Conservation (phyloP, 2,888 invertebrate genomes). For the Nomada fucata region DNA sequence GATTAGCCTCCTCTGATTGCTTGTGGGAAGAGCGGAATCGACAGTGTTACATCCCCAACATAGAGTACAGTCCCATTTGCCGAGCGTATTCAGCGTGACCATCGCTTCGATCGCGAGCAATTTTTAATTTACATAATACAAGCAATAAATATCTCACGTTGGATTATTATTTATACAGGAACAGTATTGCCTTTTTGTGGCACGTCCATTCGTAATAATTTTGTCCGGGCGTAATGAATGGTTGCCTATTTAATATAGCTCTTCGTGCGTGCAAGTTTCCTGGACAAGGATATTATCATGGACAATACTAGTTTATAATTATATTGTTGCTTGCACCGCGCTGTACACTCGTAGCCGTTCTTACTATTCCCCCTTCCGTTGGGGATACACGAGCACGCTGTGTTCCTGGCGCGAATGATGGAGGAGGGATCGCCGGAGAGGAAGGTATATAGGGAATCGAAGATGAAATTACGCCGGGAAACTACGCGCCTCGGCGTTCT, state of each 20-base stretch:
- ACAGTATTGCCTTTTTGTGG: too few relatives aligned
- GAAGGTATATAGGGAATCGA: conserved; percentile 53
- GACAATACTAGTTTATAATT: background rate
- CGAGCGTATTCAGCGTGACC: background rate
- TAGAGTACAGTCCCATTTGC: background rate
- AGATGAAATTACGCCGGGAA: conserved; percentile 65
- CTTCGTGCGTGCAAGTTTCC: too few relatives aligned
- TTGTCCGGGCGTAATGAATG: too few relatives aligned
- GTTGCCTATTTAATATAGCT: too few relatives aligned
- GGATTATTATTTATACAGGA: too few relatives aligned
- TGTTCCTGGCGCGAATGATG: background rate
- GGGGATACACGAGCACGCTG: conserved; percentile 61
- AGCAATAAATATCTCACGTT: background rate
- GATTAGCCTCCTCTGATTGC: background rate
- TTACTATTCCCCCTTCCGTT: conserved; percentile 19
- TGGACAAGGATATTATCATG: background rate
- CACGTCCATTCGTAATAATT: too few relatives aligned
- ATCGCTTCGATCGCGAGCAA: conserved; percentile 11
- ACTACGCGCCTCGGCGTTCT: conserved; percentile 45
- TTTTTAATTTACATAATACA: background rate
- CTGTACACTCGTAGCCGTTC: conserved; percentile 18
- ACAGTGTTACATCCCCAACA: too few relatives aligned
- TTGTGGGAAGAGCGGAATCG: background rate
- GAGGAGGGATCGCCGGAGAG: background rate
- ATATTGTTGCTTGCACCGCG: conserved; percentile 39